These are phyloP conservation scores for Leptinotarsa texana DNA, from an alignment of 1,140 invertebrate species.

Conservation along the genomic window DNA sequence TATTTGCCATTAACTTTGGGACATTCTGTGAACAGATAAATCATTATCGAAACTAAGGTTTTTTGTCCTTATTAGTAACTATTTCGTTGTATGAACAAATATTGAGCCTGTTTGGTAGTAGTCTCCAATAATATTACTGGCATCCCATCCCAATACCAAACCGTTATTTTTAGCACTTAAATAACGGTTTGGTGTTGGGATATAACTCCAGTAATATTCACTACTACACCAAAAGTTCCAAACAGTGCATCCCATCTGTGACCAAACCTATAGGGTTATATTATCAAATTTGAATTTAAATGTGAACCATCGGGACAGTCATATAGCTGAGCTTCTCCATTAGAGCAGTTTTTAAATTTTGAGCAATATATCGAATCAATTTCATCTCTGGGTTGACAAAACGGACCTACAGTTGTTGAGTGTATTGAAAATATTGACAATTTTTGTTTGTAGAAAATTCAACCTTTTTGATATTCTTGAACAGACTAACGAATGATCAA, in stretches of 20 bases:
- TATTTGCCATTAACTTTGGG: constrained; percentile 33
- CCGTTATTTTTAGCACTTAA: too few relatives aligned
- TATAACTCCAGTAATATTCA: too few relatives aligned
- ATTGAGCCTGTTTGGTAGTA: background rate
- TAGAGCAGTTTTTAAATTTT: constrained; percentile 63
- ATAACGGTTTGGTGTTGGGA: too few relatives aligned
- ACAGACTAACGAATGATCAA: too few relatives aligned
- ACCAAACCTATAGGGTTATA: constrained; percentile 50
- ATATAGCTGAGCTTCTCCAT: constrained; percentile 55
- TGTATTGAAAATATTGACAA: too few relatives aligned
- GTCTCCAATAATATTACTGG: too few relatives aligned
- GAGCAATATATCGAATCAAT: constrained; percentile 49
- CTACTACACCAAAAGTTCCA: too few relatives aligned
- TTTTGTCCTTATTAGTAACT: background rate
- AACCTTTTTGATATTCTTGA: too few relatives aligned
- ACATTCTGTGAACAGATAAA: constrained; percentile 17
- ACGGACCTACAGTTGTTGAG: too few relatives aligned
- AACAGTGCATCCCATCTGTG: background rate
- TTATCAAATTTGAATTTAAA: constrained; percentile 58
- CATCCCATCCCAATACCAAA: too few relatives aligned
- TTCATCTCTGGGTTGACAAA: too few relatives aligned
- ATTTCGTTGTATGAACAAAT: background rate
- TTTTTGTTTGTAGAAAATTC: too few relatives aligned
- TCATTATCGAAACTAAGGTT: background rate
- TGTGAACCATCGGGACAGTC: constrained; percentile 58